phyloP scores from a whole-genome alignment of 2,888 invertebrate species.

The Phengaris alcon region DNA sequence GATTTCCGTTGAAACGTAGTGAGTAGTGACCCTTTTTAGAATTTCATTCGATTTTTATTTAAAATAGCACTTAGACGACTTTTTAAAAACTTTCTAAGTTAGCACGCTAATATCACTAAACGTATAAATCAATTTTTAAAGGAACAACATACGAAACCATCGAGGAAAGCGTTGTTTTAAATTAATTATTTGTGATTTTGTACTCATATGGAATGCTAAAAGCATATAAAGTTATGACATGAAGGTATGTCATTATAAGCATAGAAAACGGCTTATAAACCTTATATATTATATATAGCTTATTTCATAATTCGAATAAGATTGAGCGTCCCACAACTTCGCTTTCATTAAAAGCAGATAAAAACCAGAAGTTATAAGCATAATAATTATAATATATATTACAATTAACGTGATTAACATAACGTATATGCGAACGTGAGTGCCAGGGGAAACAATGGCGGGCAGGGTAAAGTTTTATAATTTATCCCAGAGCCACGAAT shows the following conservation, averaged over 20 bases:
- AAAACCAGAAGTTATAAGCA: slow-evolving; percentile 20
- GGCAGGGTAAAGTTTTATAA: slow-evolving; percentile 46
- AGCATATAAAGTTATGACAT: too few relatives aligned
- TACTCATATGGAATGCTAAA: too few relatives aligned
- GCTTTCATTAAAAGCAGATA: slow-evolving; percentile 10
- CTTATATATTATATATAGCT: neutral
- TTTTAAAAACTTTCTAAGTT: neutral
- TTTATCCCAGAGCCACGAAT: slow-evolving; percentile 50
- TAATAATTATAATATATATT: slow-evolving; percentile 16
- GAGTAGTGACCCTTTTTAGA: too few relatives aligned
- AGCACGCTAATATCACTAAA: neutral
- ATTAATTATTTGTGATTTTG: too few relatives aligned
- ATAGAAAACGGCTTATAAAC: too few relatives aligned
- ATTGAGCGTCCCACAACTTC: neutral
- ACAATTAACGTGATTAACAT: slow-evolving; percentile 18
- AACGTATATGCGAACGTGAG: slow-evolving; percentile 1
- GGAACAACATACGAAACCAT: too few relatives aligned
- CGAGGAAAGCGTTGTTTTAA: too few relatives aligned
- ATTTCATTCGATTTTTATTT: too few relatives aligned
- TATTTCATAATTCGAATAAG: neutral
- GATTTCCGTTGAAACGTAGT: neutral
- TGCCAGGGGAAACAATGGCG: slow-evolving; percentile 16
- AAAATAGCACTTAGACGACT: neutral
- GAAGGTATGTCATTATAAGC: too few relatives aligned
- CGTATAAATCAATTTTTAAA: too few relatives aligned